Percentiles rank a stretch among this genome's conserved stretches.
These are phyloP conservation scores for Nicator chloris DNA, from an alignment of 2,113 vertebrate genomes.

Conservation along the genomic window DNA sequence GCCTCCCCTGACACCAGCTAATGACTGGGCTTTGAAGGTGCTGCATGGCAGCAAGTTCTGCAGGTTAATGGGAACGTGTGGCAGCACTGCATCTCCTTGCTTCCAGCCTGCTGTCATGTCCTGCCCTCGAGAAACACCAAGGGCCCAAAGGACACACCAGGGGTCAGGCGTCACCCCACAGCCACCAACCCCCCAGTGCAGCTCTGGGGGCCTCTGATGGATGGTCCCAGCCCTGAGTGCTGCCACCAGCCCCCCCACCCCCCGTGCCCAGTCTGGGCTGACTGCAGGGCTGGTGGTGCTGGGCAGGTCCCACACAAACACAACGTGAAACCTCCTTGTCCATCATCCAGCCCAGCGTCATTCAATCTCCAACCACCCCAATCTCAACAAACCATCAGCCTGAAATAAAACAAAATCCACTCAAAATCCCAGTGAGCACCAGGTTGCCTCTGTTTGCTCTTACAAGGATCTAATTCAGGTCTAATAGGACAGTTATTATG, in stretches of 20 bases:
- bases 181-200: not conserved
- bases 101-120: not conserved
- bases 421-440: not conserved
- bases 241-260: not conserved
- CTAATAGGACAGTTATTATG: conserved; percentile 28
- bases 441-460: not conserved
- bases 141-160: not conserved
- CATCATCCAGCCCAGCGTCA: not conserved
- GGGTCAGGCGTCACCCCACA: not conserved
- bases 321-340: accelerated
- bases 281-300: accelerated
- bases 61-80: not conserved
- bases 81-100: not conserved
- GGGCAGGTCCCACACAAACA: not conserved
- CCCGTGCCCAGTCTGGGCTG: accelerated
- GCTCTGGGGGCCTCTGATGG: not conserved
- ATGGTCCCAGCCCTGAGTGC: not conserved
- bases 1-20: not conserved
- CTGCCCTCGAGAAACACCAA: not conserved
- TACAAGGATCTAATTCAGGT: conserved; percentile 50
- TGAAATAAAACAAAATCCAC: not conserved
- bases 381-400: not conserved
- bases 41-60: not conserved
- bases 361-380: not conserved
- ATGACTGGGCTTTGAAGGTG: not conserved